Evolutionary conservation across 2,888 invertebrate genomes (phyloP).

Genomic region (Crioceris asparagi): DNA sequence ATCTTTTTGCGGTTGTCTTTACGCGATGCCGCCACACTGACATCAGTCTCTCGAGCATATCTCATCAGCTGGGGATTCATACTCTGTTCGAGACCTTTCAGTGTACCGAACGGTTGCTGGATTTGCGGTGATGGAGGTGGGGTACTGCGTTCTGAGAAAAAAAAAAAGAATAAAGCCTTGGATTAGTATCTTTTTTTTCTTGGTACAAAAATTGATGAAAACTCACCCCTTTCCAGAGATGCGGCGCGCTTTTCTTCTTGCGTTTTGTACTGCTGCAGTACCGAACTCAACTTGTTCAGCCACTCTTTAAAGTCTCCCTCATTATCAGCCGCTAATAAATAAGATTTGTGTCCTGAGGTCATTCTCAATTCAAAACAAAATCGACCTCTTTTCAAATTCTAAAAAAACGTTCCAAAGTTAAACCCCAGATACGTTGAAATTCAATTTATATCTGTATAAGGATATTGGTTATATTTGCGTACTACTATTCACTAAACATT

Average conservation of each 20-base stretch:
- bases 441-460: no score
- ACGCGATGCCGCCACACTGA: constrained; percentile 70
- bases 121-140: constrained; percentile 52
- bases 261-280: constrained; percentile 71
- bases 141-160: constrained; percentile 37
- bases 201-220: no score
- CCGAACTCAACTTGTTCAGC: constrained; percentile 70
- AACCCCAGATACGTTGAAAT: no score
- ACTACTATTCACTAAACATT: no score
- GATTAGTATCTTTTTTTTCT: no score
- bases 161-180: no score
- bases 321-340: constrained; percentile 76
- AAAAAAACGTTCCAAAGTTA: no score
- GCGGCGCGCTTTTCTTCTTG: constrained; percentile 69
- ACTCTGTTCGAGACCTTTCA: constrained; percentile 81
- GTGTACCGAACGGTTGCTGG: constrained; percentile 63
- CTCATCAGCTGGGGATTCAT: constrained; percentile 86
- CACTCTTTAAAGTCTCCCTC: constrained; percentile 76
- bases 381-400: constrained; percentile 77
- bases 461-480: no score
- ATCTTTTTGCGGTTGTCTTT: constrained; percentile 70
- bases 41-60: constrained; percentile 84
- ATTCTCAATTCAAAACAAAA: constrained; percentile 82
- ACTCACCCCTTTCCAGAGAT: constrained; percentile 48
- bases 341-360: constrained; percentile 76